These are phyloP conservation scores for Agrypnus murinus DNA, from an alignment of 2,888 invertebrate species.

Conservation along the genomic window DNA sequence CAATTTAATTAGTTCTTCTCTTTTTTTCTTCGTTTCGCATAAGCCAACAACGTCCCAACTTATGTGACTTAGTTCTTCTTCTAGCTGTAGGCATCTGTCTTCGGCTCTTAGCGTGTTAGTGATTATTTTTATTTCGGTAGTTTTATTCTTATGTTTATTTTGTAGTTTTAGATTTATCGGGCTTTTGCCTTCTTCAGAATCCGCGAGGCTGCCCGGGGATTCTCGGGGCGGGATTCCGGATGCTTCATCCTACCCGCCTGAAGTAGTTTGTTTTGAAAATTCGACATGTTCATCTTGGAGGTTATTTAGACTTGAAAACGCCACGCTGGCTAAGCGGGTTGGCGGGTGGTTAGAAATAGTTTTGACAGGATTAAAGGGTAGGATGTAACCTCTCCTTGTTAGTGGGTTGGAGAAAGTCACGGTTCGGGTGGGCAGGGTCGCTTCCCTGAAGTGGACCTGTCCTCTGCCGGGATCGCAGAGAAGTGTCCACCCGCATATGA, in stretches of 20 bases:
- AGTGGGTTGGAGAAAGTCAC: conserved; percentile 6
- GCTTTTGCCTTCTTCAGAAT: neutral
- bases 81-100: conserved; percentile 9
- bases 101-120: conserved; percentile 3
- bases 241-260: neutral
- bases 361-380: conserved; percentile 5
- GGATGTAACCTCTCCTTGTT: too few relatives aligned
- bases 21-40: conserved; percentile 9
- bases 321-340: too few relatives aligned
- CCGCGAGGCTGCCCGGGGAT: neutral
- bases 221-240: neutral
- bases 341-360: conserved; percentile 1
- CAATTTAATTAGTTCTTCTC: conserved; percentile 5
- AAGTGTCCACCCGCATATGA: too few relatives aligned
- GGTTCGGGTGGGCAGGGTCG: too few relatives aligned
- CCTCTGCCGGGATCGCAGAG: too few relatives aligned
- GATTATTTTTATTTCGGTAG: conserved; percentile 3
- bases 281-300: neutral
- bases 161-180: too few relatives aligned
- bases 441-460: too few relatives aligned
- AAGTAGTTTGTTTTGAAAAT: neutral
- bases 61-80: conserved; percentile 7
- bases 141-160: conserved; percentile 9
- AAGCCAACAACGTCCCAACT: too few relatives aligned
- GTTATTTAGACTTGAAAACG: neutral